Evolutionary conservation across 2,888 invertebrate genomes (phyloP), one percentile per base, ranked within the genome.

Genomic region (Nineta flava): DNA sequence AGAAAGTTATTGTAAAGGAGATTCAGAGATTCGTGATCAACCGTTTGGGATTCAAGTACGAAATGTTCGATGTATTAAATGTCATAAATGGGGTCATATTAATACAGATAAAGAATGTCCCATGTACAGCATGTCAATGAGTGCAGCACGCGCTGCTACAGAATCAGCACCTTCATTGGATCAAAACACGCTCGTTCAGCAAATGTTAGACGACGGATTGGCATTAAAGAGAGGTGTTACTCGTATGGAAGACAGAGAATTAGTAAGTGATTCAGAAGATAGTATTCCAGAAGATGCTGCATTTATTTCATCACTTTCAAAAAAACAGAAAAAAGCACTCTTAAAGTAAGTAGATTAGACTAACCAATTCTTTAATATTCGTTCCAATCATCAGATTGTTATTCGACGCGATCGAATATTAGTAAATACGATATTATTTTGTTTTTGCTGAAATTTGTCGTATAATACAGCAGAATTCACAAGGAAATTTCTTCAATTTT

Each of bases 1-100:
- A 65, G 99, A 99, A 70, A 93, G 93, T 59, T 97, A 94, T 65
- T 95, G 96, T 60, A 96, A 96, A 66, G 93, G 93, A 15, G 94
- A 99, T 65, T 92, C 93, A 55, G 92, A 93, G 66, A 97, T 99
- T 60, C 76, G 92, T 52, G 99, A 99, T 70, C 96, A 97, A 66
- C 97, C 97, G 0, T 97, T 97, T 74, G 97, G 97, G 35, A 97
- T 97, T 60, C 82, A 94, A 69, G 95, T 96, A 2, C 73, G 95
- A 49, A 95, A 99, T 72, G 97, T 99, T 0, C 77, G 97, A 32
- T 99, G 99, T 61, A 93, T 99, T 52, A 97, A 97, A 66, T 99
- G 99, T 62, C 93, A 96, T 65, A 95, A 95, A 64, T 99, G 97
- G 97, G 99, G 99, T 9, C 99, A 99, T 63, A 87, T 96, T 49